Conservation (phyloP, 2,888 invertebrate species). For the Tipula confusa region DNA sequence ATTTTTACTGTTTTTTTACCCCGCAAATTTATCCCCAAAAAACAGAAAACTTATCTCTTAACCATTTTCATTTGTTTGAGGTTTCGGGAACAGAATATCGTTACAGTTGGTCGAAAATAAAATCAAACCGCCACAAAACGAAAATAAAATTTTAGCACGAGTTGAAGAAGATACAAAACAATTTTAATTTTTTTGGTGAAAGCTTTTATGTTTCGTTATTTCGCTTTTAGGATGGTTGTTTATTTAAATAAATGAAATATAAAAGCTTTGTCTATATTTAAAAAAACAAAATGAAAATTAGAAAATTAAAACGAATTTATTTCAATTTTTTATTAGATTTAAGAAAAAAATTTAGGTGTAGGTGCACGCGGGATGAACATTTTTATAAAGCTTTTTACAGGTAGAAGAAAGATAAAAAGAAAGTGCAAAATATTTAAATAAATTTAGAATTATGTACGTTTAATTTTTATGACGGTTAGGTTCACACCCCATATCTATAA, state of each 20-base stretch:
- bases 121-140: neutral
- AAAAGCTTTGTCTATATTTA: neutral
- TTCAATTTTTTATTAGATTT: conserved; percentile 8
- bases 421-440: neutral
- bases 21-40: neutral
- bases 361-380: neutral
- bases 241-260: conserved; percentile 20
- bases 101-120: neutral
- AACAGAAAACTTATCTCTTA: neutral
- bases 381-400: neutral
- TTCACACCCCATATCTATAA: neutral
- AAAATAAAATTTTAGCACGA: neutral
- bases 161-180: neutral
- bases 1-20: neutral
- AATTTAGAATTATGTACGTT: neutral
- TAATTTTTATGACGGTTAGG: neutral
- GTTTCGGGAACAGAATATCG: neutral
- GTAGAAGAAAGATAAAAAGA: neutral
- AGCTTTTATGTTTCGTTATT: neutral
- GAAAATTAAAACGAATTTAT: neutral
- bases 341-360: neutral
- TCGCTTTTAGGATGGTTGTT: neutral
- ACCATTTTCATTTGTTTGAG: neutral
- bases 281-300: neutral
- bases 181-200: neutral